Evolutionary conservation across 92 coral and sea anemone genomes (phyloP), one percentile per base, ranked within the genome.

Genomic region (Palythoa heliodiscus): DNA sequence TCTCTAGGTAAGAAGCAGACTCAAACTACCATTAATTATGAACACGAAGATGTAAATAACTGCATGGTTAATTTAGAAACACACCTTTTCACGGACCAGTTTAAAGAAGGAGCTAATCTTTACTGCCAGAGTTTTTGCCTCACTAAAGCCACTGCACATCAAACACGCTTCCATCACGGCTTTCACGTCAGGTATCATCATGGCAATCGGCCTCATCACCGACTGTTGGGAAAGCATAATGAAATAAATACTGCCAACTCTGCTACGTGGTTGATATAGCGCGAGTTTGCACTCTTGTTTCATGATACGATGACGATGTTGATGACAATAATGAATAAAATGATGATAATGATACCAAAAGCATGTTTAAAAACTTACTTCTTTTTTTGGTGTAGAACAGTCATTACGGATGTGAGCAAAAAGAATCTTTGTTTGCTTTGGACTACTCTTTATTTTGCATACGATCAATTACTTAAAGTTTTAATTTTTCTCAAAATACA

Each of bases 71-170:
- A 3, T 2, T 20, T 61, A 3, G 68, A 19, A 69, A 22, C 70
- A 29, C 39, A 95, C 99, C 98, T 95, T 93, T 38, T 93, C 93
- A 38, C 76, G 90, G 83, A 96, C 86, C 53, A 96, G 86, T 82
- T 91, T 91, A 87, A 91, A 87, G 87, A 96, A 94, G n/a, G 95
- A 89, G 73, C 64, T 74, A 37, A 96, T 92, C 90, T 96, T 96
- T 88, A 87, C 72, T 53, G 99, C 93, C 29, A 96, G 90, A 67
- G 93, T 57, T 82, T 88, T 88, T 75, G 96, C 95, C 69, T 94
- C 95, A 17, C 87, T 88, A 79, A 96, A 96, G 48, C 98, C 99
- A 83, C 91, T 69, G 83, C 97, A 91, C 71, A 91, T 80, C 89
- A 96, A 88, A 89, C 91, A 91, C 22, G 93, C 93, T 70, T 96